Conservation (phyloP, 2,113 vertebrate species). For the Otus sunia region DNA sequence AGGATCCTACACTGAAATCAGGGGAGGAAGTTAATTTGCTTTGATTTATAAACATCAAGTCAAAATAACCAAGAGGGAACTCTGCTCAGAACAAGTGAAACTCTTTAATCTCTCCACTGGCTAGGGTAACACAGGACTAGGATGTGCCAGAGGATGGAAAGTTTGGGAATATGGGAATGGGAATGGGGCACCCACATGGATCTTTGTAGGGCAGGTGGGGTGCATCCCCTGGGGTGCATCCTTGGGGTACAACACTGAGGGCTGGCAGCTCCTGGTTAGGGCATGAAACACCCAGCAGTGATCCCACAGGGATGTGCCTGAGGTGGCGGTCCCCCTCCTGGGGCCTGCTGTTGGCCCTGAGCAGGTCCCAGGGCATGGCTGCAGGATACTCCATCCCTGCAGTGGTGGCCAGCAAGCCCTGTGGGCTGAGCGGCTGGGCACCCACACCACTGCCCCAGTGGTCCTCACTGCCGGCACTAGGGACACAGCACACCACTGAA, state of each 20-base stretch:
- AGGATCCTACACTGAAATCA: neutral
- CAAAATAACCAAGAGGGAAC: neutral
- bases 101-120: neutral
- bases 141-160: neutral
- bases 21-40: neutral
- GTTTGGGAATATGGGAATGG: neutral
- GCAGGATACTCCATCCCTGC: neutral
- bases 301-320: neutral
- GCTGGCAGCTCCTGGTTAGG: neutral
- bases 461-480: rapidly evolving
- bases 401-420: no score
- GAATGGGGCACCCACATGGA: neutral
- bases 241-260: neutral
- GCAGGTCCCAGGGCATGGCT: neutral
- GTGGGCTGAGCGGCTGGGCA: rapidly evolving
- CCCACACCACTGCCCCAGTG: rapidly evolving
- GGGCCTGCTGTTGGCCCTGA: neutral
- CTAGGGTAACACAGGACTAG: neutral
- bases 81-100: neutral
- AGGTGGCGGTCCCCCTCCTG: rapidly evolving
- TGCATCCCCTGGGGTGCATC: rapidly evolving
- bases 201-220: neutral
- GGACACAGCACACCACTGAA: neutral
- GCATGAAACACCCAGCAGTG: neutral
- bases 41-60: neutral